These are phyloP conservation scores for Patella caerulea DNA, from an alignment of 2,888 invertebrate species.

Conservation along the genomic window DNA sequence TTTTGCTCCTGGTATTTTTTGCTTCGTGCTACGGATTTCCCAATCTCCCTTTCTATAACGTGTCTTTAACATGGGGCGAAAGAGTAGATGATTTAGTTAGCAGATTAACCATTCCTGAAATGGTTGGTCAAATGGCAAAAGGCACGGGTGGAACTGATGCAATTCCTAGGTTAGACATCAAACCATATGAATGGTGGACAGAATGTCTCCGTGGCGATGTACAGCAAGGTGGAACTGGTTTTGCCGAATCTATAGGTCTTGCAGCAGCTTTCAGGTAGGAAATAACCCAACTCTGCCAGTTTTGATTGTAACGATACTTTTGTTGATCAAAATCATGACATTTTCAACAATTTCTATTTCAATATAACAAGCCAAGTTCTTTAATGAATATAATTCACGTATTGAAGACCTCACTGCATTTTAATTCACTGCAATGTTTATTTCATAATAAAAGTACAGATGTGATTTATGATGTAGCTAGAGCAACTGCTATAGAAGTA, in stretches of 20 bases:
- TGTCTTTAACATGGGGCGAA: conserved; percentile 50
- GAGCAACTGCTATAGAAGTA: conserved; percentile 24
- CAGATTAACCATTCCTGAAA: conserved; percentile 53
- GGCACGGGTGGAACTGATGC: conserved; percentile 44
- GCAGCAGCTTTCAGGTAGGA: conserved; percentile 59
- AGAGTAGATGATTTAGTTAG: conserved; percentile 59
- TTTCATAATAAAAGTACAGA: background rate
- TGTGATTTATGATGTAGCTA: conserved; percentile 19
- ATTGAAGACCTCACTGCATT: no score
- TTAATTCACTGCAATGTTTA: background rate
- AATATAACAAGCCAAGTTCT: no score
- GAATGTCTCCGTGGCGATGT: conserved; percentile 61
- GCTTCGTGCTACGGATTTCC: no score
- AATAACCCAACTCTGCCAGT: no score
- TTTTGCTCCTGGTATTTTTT: no score
- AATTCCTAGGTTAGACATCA: conserved; percentile 54
- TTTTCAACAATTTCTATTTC: no score
- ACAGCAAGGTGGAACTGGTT: conserved; percentile 52
- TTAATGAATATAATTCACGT: no score
- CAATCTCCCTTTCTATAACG: conserved; percentile 60
- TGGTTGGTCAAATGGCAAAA: conserved; percentile 50
- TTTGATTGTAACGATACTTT: no score
- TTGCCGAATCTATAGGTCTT: conserved; percentile 58
- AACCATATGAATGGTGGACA: conserved; percentile 54
- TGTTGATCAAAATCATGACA: no score